Conservation (phyloP, 2,797 vertebrate species). For the Sebastes umbrosus region DNA sequence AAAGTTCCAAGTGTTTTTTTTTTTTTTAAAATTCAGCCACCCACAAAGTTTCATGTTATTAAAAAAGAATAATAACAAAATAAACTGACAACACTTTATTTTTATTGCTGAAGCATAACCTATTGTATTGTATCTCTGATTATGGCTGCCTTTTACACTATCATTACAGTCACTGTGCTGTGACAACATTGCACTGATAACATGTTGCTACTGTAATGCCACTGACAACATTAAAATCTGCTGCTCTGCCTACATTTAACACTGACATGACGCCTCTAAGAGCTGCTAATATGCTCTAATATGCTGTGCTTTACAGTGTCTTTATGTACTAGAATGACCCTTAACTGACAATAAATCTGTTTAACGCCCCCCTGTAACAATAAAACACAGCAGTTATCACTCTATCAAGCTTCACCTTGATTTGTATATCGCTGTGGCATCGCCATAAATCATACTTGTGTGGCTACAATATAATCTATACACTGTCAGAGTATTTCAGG, state of each 20-base stretch:
- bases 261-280: not conserved
- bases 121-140: not conserved
- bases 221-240: not conserved
- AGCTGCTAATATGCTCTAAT: not conserved
- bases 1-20: no score
- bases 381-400: slow-evolving; percentile 50
- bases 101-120: not conserved
- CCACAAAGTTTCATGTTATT: no score
- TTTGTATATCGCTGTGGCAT: slow-evolving; percentile 14
- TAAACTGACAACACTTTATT: no score
- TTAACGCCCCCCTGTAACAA: slow-evolving; percentile 26
- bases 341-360: slow-evolving; percentile 23
- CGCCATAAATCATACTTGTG: slow-evolving; percentile 42
- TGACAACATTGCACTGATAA: slow-evolving; percentile 10
- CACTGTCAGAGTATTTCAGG: slow-evolving; percentile 27
- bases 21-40: no score
- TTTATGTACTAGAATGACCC: slow-evolving; percentile 15
- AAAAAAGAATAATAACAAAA: no score
- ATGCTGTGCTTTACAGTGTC: not conserved
- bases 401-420: slow-evolving; percentile 40
- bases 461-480: slow-evolving; percentile 5
- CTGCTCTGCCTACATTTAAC: not conserved
- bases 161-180: not conserved
- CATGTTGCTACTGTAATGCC: not conserved
- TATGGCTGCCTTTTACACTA: not conserved